phyloP scores from a whole-genome alignment of 2,113 vertebrate genomes.

The Artemisiospiza belli region DNA sequence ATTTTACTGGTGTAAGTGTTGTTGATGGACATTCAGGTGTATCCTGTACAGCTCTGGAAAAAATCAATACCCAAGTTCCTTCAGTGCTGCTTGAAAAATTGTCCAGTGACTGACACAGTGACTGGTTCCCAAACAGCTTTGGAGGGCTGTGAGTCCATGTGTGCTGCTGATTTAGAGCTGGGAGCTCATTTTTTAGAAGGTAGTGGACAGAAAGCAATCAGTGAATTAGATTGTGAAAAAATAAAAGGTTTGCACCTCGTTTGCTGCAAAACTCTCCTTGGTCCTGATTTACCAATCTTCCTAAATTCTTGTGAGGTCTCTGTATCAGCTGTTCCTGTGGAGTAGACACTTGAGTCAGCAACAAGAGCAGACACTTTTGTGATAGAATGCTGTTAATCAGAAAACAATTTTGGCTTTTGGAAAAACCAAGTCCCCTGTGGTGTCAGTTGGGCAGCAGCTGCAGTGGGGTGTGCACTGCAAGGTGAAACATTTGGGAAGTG shows the following conservation, averaged over 20 bases:
- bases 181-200: not conserved
- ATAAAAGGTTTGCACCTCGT: not conserved
- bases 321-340: not conserved
- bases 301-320: not conserved
- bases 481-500: not conserved
- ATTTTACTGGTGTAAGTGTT: not conserved
- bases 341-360: not conserved
- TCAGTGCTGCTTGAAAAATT: not conserved
- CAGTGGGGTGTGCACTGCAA: not conserved
- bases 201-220: not conserved
- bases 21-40: not conserved
- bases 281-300: not conserved
- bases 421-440: not conserved
- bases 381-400: not conserved
- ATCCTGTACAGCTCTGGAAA: not conserved
- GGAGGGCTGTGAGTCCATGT: not conserved
- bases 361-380: not conserved
- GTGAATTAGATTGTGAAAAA: not conserved
- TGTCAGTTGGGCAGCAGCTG: not conserved
- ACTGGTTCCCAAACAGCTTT: not conserved
- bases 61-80: constrained; percentile 14
- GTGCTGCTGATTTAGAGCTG: not conserved
- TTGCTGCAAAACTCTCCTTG: not conserved
- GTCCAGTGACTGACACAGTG: not conserved
- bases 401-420: not conserved